A percentile compares a stretch with the other conserved stretches of the same genome.
Evolutionary conservation across 30 jellyfish, hydroid and myxozoan genomes (phyloP).

Genomic region (Cassiopea andromeda): DNA sequence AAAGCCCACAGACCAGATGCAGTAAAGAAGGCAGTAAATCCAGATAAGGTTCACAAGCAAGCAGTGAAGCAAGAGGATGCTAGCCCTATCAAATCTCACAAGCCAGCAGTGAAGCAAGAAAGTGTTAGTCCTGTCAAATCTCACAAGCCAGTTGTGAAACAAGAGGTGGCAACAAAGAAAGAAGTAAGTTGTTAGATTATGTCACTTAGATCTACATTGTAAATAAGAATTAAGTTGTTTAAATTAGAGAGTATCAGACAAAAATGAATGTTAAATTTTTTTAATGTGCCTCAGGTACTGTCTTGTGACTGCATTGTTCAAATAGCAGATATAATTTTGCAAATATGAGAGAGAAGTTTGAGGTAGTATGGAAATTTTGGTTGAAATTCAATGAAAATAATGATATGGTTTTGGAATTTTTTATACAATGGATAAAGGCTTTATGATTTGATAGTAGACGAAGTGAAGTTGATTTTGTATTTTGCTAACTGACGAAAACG

Average conservation of each 20-base stretch:
- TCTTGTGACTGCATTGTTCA: no score
- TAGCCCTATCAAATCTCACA: background rate
- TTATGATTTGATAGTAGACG: no score
- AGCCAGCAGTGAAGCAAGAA: background rate
- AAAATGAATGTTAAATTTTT: no score
- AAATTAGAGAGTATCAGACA: background rate
- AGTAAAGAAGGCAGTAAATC: background rate
- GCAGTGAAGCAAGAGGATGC: background rate
- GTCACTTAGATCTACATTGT: background rate
- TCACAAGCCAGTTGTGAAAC: background rate
- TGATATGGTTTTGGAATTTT: no score
- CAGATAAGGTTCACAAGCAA: background rate
- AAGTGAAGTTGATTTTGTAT: no score
- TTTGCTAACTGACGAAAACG: no score
- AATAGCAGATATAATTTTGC: no score
- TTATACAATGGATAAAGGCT: no score
- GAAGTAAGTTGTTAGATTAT: background rate
- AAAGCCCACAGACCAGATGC: slow-evolving; percentile 27
- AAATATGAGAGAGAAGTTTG: no score
- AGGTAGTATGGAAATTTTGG: no score
- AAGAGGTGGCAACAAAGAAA: background rate
- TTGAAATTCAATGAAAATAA: no score
- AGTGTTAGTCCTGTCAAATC: background rate
- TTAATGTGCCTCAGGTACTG: no score
- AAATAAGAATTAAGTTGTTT: background rate